Evolutionary conservation across 2,797 vertebrate species (phyloP), one percentile per base, ranked within the genome.

Genomic region (Bovichtus variegatus): DNA sequence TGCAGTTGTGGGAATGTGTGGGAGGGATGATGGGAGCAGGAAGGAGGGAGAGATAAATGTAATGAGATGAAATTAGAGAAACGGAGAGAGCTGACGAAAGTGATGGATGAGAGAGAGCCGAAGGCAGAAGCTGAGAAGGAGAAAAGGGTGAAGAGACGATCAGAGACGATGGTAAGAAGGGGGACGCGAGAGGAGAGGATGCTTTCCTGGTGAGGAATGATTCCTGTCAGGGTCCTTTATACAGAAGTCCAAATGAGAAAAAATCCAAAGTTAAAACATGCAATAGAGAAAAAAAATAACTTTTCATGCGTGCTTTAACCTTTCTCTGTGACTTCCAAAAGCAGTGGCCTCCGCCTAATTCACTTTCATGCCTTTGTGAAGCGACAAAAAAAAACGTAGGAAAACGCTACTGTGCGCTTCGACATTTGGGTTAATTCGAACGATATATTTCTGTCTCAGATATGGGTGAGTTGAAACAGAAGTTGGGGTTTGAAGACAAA

Each of bases 401-500:
- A 60, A 74, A 79, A 64, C 6, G 8, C 19, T 66, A 50, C 57
- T 1, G 72, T 31, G 2, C n/a, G n/a, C 74, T 57, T 76, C 47
- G 55, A 69, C 82, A 74, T 89, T 89, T 68, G 65, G 67, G 75
- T 83, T 92, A 89, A 92, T 93, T 92, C 53, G 40, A 83, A 88
- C 58, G 64, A 93, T 94, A 91, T 78, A 91, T 92, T 92, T 89
- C 77, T 74, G 83, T 84, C 82, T 61, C 63, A 88, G 87, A 92
- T 91, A 89, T 63, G 86, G 85, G 44, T 41, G 83, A 84, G 78
- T 86, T 89, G 85, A 92, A 92, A 92, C 85, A 88, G 89, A 90
- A 91, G 83, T 86, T 78, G 87, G 78, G 79, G 90, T 92, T 92
- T 91, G 84, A 93, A 93, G 92, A 93, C 92, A 93, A 93, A 91